Conservation (phyloP, 1,140 invertebrate genomes). For the Drosophila navojoa region DNA sequence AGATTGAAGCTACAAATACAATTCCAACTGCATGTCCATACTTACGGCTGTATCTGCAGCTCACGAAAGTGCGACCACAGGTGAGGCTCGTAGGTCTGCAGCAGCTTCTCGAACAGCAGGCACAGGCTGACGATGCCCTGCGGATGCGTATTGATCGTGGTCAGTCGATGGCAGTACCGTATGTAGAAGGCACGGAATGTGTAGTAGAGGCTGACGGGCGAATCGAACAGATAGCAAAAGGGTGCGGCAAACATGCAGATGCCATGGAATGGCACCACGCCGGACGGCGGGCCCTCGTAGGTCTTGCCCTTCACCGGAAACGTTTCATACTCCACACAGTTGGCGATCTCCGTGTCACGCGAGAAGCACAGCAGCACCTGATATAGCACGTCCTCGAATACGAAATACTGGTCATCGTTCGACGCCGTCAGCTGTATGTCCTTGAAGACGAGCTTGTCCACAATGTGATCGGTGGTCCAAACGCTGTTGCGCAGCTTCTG, state of each 20-base stretch:
- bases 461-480: constrained; percentile 94
- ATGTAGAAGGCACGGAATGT: constrained; percentile 96
- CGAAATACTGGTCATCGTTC: constrained; percentile 99
- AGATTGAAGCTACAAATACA: not conserved
- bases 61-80: constrained; percentile 95
- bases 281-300: constrained; percentile 92
- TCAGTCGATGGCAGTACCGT: constrained; percentile 95
- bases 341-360: constrained; percentile 92
- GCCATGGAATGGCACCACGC: constrained; percentile 97
- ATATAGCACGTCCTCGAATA: constrained; percentile 98
- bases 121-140: constrained; percentile 93
- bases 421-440: constrained; percentile 97
- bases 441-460: constrained; percentile 97
- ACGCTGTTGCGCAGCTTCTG: constrained; percentile 92
- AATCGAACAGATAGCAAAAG: constrained; percentile 96
- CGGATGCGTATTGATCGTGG: constrained; percentile 94
- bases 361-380: constrained; percentile 98
- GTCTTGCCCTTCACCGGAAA: constrained; percentile 90
- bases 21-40: too few species aligned
- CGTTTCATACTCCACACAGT: constrained; percentile 86
- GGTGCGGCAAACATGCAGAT: constrained; percentile 99
- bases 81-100: constrained; percentile 94
- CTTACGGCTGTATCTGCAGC: constrained; percentile 95
- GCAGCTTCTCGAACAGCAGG: constrained; percentile 94
- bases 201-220: constrained; percentile 93